Percentiles rank a stretch among this genome's conserved stretches.
Conservation (phyloP, 2,113 vertebrate genomes). For the Periophthalmus modestus region DNA sequence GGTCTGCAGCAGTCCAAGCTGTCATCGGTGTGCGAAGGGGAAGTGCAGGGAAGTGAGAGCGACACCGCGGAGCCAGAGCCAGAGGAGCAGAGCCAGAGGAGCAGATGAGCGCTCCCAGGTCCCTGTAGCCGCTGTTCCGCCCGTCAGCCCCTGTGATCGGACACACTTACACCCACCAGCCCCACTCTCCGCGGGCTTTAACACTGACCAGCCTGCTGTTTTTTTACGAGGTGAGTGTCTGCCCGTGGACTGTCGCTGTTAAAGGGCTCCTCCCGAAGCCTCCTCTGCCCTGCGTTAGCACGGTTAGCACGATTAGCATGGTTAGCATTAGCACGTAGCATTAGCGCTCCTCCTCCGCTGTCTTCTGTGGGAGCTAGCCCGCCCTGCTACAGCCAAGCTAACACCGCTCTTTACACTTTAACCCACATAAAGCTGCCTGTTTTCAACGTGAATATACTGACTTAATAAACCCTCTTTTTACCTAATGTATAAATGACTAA, state of each 20-base stretch:
- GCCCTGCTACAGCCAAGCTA: constrained; percentile 1
- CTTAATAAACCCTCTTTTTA: not conserved
- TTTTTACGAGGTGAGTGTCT: constrained; percentile 45
- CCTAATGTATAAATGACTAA: not conserved
- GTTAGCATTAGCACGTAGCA: constrained; percentile 19
- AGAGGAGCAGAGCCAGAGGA: constrained; percentile 44
- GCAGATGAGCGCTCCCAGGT: constrained; percentile 33
- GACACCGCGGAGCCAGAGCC: constrained; percentile 40
- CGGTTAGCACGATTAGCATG: not conserved
- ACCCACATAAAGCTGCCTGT: too few species aligned
- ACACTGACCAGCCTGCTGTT: constrained; percentile 7
- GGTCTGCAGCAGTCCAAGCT: not conserved
- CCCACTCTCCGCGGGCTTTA: constrained; percentile 17
- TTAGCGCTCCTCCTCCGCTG: constrained; percentile 22
- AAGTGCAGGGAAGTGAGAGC: constrained; percentile 26
- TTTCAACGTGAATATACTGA: not conserved
- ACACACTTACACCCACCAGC: not conserved
- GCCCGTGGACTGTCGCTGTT: constrained; percentile 7
- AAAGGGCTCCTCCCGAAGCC: not conserved
- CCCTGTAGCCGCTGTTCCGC: constrained; percentile 5
- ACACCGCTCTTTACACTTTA: not conserved
- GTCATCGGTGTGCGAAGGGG: not conserved
- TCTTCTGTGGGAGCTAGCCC: constrained; percentile 36
- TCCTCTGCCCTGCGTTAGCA: not conserved
- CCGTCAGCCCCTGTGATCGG: not conserved